A percentile compares a stretch with the other conserved stretches of the same genome.
Evolutionary conservation across 2,888 invertebrate genomes (phyloP).

Genomic region (Amblyjoppa proteus): DNA sequence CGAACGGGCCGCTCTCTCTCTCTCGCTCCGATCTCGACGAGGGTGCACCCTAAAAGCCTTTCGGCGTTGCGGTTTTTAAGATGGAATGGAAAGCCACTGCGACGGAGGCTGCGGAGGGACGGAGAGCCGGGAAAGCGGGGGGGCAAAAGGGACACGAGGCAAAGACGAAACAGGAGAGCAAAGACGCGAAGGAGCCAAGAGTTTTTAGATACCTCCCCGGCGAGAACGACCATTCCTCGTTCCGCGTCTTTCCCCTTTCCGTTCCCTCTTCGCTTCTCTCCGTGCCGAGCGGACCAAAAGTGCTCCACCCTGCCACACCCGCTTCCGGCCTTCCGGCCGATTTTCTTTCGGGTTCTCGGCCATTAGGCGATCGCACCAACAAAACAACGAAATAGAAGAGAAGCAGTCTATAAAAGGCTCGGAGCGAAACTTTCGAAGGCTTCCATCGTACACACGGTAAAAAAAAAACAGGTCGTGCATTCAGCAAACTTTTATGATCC

Average conservation of each 20-base stretch:
- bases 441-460: background rate
- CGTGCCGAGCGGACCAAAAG: constrained; percentile 52
- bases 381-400: constrained; percentile 1
- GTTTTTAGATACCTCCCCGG: constrained; percentile 54
- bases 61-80: constrained; percentile 77
- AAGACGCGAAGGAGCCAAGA: constrained; percentile 55
- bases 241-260: constrained; percentile 42
- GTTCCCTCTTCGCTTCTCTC: constrained; percentile 36
- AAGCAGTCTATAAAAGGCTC: background rate
- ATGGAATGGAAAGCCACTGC: constrained; percentile 65
- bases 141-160: constrained; percentile 32
- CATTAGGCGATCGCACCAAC: constrained; percentile 61
- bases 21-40: constrained; percentile 69
- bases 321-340: constrained; percentile 70
- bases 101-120: constrained; percentile 30
- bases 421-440: background rate
- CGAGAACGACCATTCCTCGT: constrained; percentile 50
- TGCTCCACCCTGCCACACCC: constrained; percentile 64
- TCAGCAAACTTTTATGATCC: background rate
- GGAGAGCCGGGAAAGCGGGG: background rate
- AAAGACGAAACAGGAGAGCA: constrained; percentile 48
- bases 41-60: constrained; percentile 78
- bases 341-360: constrained; percentile 62
- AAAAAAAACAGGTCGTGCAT: background rate
- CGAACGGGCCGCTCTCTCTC: constrained; percentile 68